These are phyloP conservation scores for Xylota segnis DNA, from an alignment of 2,888 invertebrate species.

Conservation along the genomic window DNA sequence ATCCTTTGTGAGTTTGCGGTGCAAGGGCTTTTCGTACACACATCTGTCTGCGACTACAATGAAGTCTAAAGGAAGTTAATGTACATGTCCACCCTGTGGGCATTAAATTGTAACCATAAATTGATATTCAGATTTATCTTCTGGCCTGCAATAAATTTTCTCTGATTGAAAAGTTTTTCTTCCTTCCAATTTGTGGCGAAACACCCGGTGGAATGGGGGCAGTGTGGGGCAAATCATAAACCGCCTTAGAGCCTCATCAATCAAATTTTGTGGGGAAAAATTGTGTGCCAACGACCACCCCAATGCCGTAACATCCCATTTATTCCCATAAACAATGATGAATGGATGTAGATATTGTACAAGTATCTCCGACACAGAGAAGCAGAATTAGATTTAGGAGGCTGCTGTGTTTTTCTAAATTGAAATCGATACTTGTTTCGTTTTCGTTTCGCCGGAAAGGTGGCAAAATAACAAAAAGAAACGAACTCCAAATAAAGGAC, in stretches of 20 bases:
- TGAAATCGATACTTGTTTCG: constrained; percentile 12
- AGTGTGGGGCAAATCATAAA: constrained; percentile 1
- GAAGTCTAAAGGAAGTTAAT: not conserved
- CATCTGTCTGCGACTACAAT: not conserved
- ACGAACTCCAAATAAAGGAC: constrained; percentile 25
- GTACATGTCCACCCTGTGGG: constrained; percentile 14
- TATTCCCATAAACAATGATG: constrained; percentile 49
- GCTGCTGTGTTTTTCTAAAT: constrained; percentile 10
- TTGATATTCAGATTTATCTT: constrained; percentile 63
- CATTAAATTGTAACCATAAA: constrained; percentile 49
- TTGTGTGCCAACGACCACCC: not conserved
- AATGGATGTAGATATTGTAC: constrained; percentile 51
- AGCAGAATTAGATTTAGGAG: not conserved
- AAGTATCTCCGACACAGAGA: not conserved
- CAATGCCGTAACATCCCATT: constrained; percentile 24
- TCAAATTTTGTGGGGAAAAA: constrained; percentile 17
- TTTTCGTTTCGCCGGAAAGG: not conserved
- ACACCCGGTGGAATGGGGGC: not conserved
- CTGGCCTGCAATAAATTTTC: constrained; percentile 24
- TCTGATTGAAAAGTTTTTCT: constrained; percentile 64
- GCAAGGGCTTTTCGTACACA: no score
- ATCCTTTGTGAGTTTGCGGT: not conserved
- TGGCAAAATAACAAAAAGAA: constrained; percentile 7
- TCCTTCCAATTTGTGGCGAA: not conserved
- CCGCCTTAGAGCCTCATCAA: constrained; percentile 24